Evolutionary conservation across 2,888 invertebrate genomes (phyloP).

Genomic region (Xanthia togata): DNA sequence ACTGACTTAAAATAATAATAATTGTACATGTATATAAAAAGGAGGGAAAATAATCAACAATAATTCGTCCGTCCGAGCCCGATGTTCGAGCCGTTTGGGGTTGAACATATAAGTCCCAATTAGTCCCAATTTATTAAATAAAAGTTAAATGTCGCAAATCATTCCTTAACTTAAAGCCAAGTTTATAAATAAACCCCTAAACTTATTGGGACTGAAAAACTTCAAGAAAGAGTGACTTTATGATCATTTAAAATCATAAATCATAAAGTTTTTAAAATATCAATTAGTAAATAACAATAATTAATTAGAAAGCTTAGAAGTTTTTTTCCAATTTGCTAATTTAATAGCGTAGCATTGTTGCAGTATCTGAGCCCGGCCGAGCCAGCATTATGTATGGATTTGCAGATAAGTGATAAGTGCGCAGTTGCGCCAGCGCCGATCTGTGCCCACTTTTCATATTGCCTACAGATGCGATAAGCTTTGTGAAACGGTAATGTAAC

Average conservation of each 20-base stretch:
- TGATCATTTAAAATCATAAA: too few species aligned
- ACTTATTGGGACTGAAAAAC: not conserved
- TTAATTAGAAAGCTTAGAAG: not conserved
- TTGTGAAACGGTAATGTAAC: conserved; percentile 13
- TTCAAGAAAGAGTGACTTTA: not conserved
- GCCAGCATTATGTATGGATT: conserved; percentile 50
- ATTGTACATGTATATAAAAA: too few species aligned
- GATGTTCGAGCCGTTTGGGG: too few species aligned
- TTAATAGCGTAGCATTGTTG: conserved; percentile 9
- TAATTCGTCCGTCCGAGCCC: too few species aligned
- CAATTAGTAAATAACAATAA: not conserved
- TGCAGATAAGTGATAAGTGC: conserved; percentile 54
- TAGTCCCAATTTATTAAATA: too few species aligned
- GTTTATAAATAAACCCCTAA: too few species aligned
- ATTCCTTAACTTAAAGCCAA: too few species aligned
- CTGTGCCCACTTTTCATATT: conserved; percentile 31
- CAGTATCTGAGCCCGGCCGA: conserved; percentile 38
- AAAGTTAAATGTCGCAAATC: too few species aligned
- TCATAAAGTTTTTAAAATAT: not conserved
- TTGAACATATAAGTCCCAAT: too few species aligned
- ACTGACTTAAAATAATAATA: too few species aligned
- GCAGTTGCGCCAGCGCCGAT: conserved; percentile 35
- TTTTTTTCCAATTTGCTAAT: not conserved
- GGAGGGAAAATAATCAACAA: too few species aligned
- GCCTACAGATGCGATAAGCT: conserved; percentile 36